Evolutionary conservation across 2,888 invertebrate genomes (phyloP).

Genomic region (Dolomedes plantarius): DNA sequence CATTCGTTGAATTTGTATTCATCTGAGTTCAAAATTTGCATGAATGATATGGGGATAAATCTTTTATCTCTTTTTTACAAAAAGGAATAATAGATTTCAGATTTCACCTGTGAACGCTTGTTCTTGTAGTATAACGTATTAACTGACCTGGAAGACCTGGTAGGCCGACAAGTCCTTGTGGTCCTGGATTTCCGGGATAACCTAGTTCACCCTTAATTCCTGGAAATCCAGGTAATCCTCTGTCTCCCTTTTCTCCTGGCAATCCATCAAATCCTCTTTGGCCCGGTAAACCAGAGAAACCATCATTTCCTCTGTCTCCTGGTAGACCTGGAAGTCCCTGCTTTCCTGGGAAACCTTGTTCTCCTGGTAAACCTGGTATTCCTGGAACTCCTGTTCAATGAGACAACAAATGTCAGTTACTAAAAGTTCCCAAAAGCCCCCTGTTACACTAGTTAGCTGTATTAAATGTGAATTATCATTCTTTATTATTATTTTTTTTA

Average conservation of each 20-base stretch:
- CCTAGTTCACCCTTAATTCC: slow-evolving; percentile 72
- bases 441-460: too few relatives aligned
- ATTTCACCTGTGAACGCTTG: too few relatives aligned
- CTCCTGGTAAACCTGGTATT: slow-evolving; percentile 68
- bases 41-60: too few relatives aligned
- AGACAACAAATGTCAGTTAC: too few relatives aligned
- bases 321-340: slow-evolving; percentile 70
- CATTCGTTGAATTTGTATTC: too few relatives aligned
- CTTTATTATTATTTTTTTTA: too few relatives aligned
- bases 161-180: slow-evolving; percentile 89
- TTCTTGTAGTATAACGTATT: too few relatives aligned
- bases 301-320: slow-evolving; percentile 75
- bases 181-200: slow-evolving; percentile 85
- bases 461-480: too few relatives aligned
- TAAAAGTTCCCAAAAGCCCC: too few relatives aligned
- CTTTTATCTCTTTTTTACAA: too few relatives aligned
- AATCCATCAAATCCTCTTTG: slow-evolving; percentile 56
- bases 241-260: slow-evolving; percentile 57
- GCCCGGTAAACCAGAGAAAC: slow-evolving; percentile 52
- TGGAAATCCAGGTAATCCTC: slow-evolving; percentile 59
- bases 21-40: too few relatives aligned
- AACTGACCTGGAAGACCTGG: slow-evolving; percentile 79
- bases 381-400: slow-evolving; percentile 60
- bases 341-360: slow-evolving; percentile 72
- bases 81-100: too few relatives aligned